Evolutionary conservation across 2,797 vertebrate genomes (phyloP).

Genomic region (Gobio occitaniae): DNA sequence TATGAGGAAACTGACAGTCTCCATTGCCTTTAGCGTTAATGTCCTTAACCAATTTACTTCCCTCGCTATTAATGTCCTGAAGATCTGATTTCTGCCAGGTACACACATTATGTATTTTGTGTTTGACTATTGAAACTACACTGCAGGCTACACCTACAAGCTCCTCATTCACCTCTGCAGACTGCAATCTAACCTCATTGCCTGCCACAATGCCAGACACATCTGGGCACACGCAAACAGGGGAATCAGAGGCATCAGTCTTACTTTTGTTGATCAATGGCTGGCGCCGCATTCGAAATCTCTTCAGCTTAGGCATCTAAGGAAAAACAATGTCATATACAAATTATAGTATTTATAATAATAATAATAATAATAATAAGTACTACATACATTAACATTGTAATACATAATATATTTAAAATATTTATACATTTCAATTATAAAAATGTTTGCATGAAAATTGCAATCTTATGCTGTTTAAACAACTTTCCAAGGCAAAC

Average conservation of each 20-base stretch:
- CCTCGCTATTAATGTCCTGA: not conserved
- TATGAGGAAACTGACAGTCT: not conserved
- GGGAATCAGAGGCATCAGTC: not conserved
- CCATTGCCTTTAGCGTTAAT: not conserved
- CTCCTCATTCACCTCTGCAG: too few relatives aligned
- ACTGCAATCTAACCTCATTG: too few relatives aligned
- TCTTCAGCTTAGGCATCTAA: conserved; percentile 5
- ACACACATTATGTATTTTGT: not conserved
- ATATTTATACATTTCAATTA: not conserved
- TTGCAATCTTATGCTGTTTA: too few relatives aligned
- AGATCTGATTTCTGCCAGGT: not conserved
- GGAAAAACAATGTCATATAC: not conserved
- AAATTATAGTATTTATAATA: not conserved
- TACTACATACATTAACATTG: not conserved
- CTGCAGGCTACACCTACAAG: not conserved
- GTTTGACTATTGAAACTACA: not conserved
- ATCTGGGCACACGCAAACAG: too few relatives aligned
- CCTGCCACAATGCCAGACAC: too few relatives aligned
- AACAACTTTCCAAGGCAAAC: too few relatives aligned
- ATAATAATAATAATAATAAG: too few relatives aligned
- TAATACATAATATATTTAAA: too few relatives aligned
- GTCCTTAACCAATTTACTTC: not conserved
- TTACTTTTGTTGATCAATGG: not conserved
- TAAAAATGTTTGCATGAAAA: too few relatives aligned
- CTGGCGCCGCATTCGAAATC: not conserved